These are phyloP conservation scores for Syngnathus acus DNA, from an alignment of 2,797 vertebrate genomes.

Conservation along the genomic window DNA sequence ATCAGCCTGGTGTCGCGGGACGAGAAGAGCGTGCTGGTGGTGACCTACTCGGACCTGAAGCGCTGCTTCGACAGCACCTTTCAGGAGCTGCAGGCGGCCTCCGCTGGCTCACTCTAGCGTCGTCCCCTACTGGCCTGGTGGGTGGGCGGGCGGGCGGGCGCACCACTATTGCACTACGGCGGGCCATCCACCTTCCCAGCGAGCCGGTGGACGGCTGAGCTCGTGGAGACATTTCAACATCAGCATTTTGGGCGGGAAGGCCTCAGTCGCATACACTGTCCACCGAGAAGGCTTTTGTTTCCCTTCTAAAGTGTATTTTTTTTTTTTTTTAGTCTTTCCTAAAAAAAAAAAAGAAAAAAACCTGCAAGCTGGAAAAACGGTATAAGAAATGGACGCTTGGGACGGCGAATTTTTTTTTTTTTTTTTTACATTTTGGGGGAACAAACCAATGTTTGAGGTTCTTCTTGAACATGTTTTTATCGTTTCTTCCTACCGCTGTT, in stretches of 20 bases:
- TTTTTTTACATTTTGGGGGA: slow-evolving; percentile 89
- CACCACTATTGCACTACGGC: slow-evolving; percentile 87
- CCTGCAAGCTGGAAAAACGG: slow-evolving; percentile 79
- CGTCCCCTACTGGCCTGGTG: slow-evolving; percentile 66
- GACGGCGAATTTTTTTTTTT: slow-evolving; percentile 13
- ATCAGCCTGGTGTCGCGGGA: slow-evolving; percentile 98
- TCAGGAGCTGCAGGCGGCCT: slow-evolving; percentile 93
- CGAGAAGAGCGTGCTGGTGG: slow-evolving; percentile 97
- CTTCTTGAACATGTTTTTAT: slow-evolving; percentile 79
- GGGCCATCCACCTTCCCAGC: slow-evolving; percentile 61
- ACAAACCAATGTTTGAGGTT: slow-evolving; percentile 74
- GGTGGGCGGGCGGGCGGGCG: slow-evolving; percentile 52
- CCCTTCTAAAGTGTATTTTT: slow-evolving; percentile 71
- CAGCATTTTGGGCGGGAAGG: slow-evolving; percentile 52
- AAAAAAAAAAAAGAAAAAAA: slow-evolving; percentile 67
- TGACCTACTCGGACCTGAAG: slow-evolving; percentile 98
- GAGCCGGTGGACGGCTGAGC: slow-evolving; percentile 79
- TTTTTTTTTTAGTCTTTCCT: slow-evolving; percentile 65
- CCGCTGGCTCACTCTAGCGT: slow-evolving; percentile 95
- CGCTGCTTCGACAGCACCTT: slow-evolving; percentile 99
- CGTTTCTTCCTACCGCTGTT: slow-evolving; percentile 70
- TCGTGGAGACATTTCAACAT: slow-evolving; percentile 48
- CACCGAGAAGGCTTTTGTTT: slow-evolving; percentile 80
- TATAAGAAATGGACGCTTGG: slow-evolving; percentile 22
- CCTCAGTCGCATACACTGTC: slow-evolving; percentile 96